A percentile compares a stretch with the other conserved stretches of the same genome.
These are phyloP conservation scores for Zapus hudsonius DNA, from an alignment of 2,113 vertebrate genomes.

Conservation along the genomic window DNA sequence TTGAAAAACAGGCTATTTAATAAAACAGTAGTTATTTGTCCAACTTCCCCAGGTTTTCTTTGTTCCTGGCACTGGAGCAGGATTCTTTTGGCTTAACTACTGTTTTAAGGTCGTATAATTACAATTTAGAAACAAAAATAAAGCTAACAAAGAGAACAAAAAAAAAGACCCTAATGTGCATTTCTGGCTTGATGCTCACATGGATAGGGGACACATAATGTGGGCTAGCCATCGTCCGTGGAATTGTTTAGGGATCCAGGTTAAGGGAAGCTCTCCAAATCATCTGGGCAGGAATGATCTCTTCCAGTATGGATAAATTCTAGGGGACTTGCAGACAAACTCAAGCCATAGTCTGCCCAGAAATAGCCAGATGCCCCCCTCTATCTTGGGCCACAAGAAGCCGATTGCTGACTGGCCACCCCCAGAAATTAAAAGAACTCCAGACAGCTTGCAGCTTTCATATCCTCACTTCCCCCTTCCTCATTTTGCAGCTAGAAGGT, in stretches of 20 bases:
- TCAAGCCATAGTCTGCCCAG: too few relatives aligned
- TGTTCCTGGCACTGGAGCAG: background rate
- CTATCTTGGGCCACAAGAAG: too few relatives aligned
- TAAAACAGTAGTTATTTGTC: background rate
- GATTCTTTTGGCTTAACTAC: conserved; percentile 20
- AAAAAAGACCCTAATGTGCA: background rate
- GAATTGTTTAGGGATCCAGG: background rate
- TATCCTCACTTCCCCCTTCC: too few relatives aligned
- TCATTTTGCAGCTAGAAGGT: too few relatives aligned
- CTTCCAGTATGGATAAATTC: too few relatives aligned
- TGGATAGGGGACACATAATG: background rate
- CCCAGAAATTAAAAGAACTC: too few relatives aligned
- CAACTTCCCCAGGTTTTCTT: background rate
- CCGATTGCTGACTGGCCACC: too few relatives aligned
- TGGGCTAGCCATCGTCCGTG: background rate
- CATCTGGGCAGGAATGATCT: background rate
- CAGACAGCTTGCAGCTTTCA: too few relatives aligned
- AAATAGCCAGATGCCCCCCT: too few relatives aligned
- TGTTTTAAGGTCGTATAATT: background rate
- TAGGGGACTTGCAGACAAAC: too few relatives aligned
- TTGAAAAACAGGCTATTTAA: background rate
- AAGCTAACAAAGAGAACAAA: background rate
- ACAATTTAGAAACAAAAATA: background rate
- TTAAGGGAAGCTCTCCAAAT: background rate
- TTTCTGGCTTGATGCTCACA: background rate